A percentile compares a stretch with the other conserved stretches of the same genome.
phyloP scores from a whole-genome alignment of 2,113 vertebrate species.

The Saguinus imperator region DNA sequence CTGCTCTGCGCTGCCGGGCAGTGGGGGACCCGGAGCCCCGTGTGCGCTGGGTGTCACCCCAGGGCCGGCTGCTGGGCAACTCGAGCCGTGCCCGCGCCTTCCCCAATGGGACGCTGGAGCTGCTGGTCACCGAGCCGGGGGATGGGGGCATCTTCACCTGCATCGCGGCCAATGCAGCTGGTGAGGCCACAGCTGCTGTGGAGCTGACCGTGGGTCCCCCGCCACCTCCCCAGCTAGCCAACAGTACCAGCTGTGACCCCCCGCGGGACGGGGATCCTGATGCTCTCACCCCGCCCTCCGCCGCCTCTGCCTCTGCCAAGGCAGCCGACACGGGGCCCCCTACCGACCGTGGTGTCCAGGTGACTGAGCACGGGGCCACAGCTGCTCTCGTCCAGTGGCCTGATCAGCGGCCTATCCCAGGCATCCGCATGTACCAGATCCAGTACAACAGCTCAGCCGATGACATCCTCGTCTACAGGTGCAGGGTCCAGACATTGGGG shows the following conservation, averaged over 20 bases:
- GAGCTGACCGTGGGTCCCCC: slow-evolving; percentile 88
- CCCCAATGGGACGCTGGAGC: slow-evolving; percentile 94
- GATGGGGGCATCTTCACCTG: slow-evolving; percentile 94
- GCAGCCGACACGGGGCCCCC: slow-evolving; percentile 81
- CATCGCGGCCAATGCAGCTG: slow-evolving; percentile 96
- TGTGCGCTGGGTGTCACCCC: slow-evolving; percentile 94
- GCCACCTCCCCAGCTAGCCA: slow-evolving; percentile 88
- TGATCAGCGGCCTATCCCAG: slow-evolving; percentile 86
- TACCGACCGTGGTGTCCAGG: slow-evolving; percentile 86
- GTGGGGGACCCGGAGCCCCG: slow-evolving; percentile 95
- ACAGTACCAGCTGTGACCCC: slow-evolving; percentile 91
- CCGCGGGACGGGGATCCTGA: slow-evolving; percentile 85
- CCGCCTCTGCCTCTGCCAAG: slow-evolving; percentile 75
- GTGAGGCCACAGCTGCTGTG: slow-evolving; percentile 92
- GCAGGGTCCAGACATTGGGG: not conserved
- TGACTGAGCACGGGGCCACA: slow-evolving; percentile 92
- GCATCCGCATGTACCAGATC: slow-evolving; percentile 95
- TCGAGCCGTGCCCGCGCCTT: slow-evolving; percentile 88
- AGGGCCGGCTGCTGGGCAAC: slow-evolving; percentile 93
- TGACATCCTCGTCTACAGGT: slow-evolving; percentile 96
- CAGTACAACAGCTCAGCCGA: slow-evolving; percentile 97
- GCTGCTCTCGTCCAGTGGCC: slow-evolving; percentile 94
- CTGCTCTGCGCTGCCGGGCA: slow-evolving; percentile 94
- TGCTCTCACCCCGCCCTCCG: slow-evolving; percentile 92
- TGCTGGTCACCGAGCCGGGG: slow-evolving; percentile 82